Conservation (phyloP, 2,113 vertebrate genomes). For the Albula glossodonta region DNA sequence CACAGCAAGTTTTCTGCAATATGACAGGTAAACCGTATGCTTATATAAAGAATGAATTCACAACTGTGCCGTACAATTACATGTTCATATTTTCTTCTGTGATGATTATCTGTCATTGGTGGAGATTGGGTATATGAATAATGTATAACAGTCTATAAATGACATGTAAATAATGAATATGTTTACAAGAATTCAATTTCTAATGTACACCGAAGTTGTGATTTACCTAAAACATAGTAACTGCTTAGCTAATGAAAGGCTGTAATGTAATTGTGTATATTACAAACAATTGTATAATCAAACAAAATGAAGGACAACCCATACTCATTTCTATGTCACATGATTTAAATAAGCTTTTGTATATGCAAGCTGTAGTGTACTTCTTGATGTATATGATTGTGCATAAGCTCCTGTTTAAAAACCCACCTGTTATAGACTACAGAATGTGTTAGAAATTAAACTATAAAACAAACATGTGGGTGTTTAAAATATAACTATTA, state of each 20-base stretch:
- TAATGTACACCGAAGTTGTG: too few species aligned
- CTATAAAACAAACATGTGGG: neutral
- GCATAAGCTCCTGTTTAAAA: too few species aligned
- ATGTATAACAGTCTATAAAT: neutral
- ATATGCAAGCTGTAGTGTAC: too few species aligned
- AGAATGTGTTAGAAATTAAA: too few species aligned
- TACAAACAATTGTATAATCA: too few species aligned
- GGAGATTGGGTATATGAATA: neutral
- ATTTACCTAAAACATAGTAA: neutral
- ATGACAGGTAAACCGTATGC: constrained; percentile 81
- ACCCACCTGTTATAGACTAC: too few species aligned
- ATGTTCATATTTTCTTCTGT: neutral
- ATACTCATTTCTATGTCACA: too few species aligned
- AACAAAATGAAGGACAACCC: too few species aligned
- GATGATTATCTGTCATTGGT: too few species aligned
- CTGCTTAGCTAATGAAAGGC: neutral
- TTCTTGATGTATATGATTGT: too few species aligned
- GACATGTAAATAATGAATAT: neutral
- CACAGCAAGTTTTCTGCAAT: constrained; percentile 88
- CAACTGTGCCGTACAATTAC: neutral
- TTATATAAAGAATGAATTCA: neutral
- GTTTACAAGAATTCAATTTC: neutral
- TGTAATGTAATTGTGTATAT: too few species aligned
- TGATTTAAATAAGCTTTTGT: too few species aligned
- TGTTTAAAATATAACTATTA: neutral